phyloP scores from a whole-genome alignment of 1,140 invertebrate genomes.

The Eumaeus atala region DNA sequence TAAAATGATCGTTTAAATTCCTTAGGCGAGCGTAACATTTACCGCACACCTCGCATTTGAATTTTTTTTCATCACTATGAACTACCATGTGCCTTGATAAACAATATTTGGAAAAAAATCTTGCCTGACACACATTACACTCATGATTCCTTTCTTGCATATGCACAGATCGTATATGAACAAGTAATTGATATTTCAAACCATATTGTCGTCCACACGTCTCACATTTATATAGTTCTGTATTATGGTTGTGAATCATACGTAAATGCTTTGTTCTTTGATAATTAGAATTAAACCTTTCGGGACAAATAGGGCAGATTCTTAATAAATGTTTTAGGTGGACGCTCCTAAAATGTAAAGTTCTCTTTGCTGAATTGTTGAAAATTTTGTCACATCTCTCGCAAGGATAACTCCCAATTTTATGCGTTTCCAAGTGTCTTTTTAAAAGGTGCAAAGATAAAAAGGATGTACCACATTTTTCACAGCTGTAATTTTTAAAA shows the following conservation, averaged over 20 bases:
- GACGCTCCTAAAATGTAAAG: slow-evolving; percentile 38
- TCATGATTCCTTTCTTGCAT: slow-evolving; percentile 72
- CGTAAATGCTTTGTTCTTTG: slow-evolving; percentile 50
- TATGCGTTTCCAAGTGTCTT: slow-evolving; percentile 58
- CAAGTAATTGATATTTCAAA: slow-evolving; percentile 51
- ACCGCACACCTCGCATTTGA: slow-evolving; percentile 73
- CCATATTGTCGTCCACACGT: slow-evolving; percentile 52
- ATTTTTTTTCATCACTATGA: slow-evolving; percentile 77
- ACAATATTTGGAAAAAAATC: slow-evolving; percentile 82
- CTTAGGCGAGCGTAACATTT: slow-evolving; percentile 81
- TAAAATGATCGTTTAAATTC: slow-evolving; percentile 74
- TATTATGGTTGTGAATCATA: slow-evolving; percentile 42
- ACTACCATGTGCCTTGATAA: slow-evolving; percentile 81
- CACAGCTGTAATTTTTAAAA: slow-evolving; percentile 59
- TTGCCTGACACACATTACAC: slow-evolving; percentile 76
- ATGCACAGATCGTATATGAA: slow-evolving; percentile 70
- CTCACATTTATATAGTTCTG: slow-evolving; percentile 41
- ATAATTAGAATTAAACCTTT: slow-evolving; percentile 56
- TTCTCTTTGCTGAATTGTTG: slow-evolving; percentile 42
- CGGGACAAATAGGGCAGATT: slow-evolving; percentile 51
- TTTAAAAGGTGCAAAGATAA: slow-evolving; percentile 65
- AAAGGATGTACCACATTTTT: slow-evolving; percentile 67
- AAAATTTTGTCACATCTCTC: slow-evolving; percentile 54
- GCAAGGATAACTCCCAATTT: slow-evolving; percentile 51
- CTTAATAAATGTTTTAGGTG: slow-evolving; percentile 45